Conservation (phyloP, 2,888 invertebrate species). For the Gryllus longicercus region DNA sequence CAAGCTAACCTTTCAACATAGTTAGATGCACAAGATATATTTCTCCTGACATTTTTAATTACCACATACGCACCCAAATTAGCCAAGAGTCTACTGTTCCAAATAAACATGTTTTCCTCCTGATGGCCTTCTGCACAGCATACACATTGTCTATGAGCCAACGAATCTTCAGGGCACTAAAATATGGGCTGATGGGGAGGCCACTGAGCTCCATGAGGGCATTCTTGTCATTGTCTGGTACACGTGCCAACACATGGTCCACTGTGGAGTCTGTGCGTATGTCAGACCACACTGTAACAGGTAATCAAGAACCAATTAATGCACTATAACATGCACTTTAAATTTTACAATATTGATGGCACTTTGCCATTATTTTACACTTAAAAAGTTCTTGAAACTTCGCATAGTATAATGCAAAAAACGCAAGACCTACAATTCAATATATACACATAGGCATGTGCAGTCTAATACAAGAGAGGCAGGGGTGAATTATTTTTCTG, state of each 20-base stretch:
- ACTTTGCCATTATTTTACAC: background rate
- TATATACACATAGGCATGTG: too few relatives aligned
- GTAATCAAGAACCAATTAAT: constrained; percentile 22
- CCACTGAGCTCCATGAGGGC: constrained; percentile 71
- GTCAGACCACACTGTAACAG: constrained; percentile 85
- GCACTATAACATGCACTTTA: background rate
- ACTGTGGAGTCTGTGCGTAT: constrained; percentile 85
- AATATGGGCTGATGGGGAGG: constrained; percentile 86
- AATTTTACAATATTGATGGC: background rate
- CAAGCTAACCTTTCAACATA: too few relatives aligned
- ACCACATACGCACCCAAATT: constrained; percentile 69
- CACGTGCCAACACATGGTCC: constrained; percentile 77
- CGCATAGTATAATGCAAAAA: background rate
- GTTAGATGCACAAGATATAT: too few relatives aligned
- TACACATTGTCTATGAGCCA: constrained; percentile 84
- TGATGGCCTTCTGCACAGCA: constrained; percentile 70
- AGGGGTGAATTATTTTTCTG: too few relatives aligned
- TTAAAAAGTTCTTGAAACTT: background rate
- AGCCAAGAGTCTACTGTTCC: constrained; percentile 98
- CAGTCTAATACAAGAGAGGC: too few relatives aligned
- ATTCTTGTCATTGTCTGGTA: constrained; percentile 69
- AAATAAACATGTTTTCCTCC: constrained; percentile 72
- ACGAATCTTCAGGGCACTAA: constrained; percentile 82
- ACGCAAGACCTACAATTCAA: background rate
- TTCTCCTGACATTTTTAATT: too few relatives aligned